These are phyloP conservation scores for Barnardius zonarius DNA, from an alignment of 2,113 vertebrate species.

Conservation along the genomic window DNA sequence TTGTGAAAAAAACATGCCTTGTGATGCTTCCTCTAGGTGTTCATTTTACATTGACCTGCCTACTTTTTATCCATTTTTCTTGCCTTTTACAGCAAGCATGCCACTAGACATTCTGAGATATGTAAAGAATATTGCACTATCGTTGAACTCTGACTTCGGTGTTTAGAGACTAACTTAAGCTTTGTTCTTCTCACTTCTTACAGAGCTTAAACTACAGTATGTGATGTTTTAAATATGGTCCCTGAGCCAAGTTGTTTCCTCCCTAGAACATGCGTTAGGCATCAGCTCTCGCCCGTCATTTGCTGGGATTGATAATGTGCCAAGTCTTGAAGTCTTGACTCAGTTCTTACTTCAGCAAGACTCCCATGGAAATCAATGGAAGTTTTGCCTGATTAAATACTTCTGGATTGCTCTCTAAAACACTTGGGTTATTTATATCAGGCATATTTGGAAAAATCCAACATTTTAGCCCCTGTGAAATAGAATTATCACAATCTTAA, in stretches of 20 bases:
- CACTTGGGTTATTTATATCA: constrained; percentile 44
- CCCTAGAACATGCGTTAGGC: constrained; percentile 70
- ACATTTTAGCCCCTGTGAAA: constrained; percentile 31
- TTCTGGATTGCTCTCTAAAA: constrained; percentile 43
- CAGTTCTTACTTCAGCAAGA: constrained; percentile 38
- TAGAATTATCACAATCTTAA: constrained; percentile 37
- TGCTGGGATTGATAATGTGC: constrained; percentile 64
- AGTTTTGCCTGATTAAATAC: constrained; percentile 62
- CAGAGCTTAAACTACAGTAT: constrained; percentile 32
- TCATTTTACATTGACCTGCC: not conserved
- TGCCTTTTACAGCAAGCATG: not conserved
- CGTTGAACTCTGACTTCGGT: constrained; percentile 53
- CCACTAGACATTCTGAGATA: constrained; percentile 16
- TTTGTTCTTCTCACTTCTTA: constrained; percentile 65
- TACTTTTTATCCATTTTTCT: not conserved
- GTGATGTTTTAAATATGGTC: constrained; percentile 59
- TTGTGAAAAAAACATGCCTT: not conserved
- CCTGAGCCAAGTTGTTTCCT: constrained; percentile 70
- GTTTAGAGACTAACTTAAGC: constrained; percentile 47
- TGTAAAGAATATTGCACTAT: constrained; percentile 31
- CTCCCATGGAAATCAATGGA: constrained; percentile 59
- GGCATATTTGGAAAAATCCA: not conserved
- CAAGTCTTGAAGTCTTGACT: constrained; percentile 64
- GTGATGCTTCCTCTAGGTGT: not conserved
- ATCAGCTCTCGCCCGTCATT: constrained; percentile 57